Percentiles rank a stretch among this genome's conserved stretches.
phyloP scores from a whole-genome alignment of 2,113 vertebrate species.

The Pongo abelii region DNA sequence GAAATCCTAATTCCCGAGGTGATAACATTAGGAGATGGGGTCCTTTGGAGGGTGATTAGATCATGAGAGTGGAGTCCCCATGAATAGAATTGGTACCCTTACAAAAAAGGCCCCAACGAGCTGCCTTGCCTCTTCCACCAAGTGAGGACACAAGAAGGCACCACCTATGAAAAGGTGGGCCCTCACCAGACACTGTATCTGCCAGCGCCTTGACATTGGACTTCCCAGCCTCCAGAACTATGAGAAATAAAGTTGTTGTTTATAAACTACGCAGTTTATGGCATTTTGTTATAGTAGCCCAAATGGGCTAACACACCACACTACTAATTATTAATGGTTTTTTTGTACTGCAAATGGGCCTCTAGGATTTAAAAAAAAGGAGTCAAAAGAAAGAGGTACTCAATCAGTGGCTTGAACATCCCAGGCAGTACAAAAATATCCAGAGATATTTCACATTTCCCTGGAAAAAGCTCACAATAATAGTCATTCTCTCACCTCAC shows the following conservation, averaged over 20 bases:
- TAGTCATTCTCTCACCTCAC: neutral
- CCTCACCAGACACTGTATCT: neutral
- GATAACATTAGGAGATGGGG: neutral
- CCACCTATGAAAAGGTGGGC: neutral
- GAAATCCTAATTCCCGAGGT: neutral
- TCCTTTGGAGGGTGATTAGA: neutral
- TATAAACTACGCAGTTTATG: neutral
- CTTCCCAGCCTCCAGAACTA: neutral
- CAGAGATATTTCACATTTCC: neutral
- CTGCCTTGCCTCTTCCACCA: neutral
- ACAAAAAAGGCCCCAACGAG: neutral
- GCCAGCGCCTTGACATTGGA: neutral
- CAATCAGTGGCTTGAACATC: neutral
- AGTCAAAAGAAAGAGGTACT: conserved; percentile 22
- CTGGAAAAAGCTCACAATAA: conserved; percentile 9
- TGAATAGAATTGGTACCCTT: neutral
- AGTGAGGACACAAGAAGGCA: neutral
- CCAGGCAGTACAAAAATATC: neutral
- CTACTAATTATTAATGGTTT: neutral
- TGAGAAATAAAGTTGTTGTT: neutral
- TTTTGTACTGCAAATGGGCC: neutral
- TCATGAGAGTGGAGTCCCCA: neutral
- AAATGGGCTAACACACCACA: neutral
- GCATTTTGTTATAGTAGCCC: neutral
- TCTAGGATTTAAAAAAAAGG: neutral